phyloP scores from a whole-genome alignment of 2,113 vertebrate genomes.

The Chaetops frenatus region DNA sequence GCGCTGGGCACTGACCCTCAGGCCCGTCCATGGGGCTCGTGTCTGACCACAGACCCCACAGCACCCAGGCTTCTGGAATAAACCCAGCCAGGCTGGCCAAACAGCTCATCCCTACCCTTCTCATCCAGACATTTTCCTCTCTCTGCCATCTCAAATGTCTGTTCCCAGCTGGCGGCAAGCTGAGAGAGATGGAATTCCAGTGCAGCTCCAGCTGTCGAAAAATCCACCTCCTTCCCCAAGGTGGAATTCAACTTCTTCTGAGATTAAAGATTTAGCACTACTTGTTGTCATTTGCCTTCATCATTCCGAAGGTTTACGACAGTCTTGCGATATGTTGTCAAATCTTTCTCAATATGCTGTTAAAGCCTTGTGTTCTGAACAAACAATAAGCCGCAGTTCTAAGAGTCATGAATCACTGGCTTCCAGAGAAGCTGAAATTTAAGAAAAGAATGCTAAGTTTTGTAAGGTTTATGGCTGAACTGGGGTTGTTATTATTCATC shows the following conservation, averaged over 20 bases:
- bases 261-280: neutral
- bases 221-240: neutral
- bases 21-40: fast-evolving
- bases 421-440: neutral
- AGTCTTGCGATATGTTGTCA: neutral
- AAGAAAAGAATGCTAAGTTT: neutral
- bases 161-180: neutral
- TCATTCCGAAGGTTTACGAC: neutral
- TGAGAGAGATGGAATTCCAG: neutral
- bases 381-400: neutral
- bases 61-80: neutral
- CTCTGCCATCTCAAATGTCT: too few species aligned
- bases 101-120: neutral
- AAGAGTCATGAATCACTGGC: neutral
- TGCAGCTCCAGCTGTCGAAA: neutral
- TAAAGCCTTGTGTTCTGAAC: neutral
- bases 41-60: neutral
- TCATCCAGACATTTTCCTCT: neutral
- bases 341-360: neutral
- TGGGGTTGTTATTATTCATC: neutral
- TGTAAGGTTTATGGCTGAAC: neutral
- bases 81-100: neutral
- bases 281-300: neutral
- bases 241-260: neutral
- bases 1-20: fast-evolving